Percentiles rank a stretch among this genome's conserved stretches.
Evolutionary conservation across 1,140 invertebrate species (phyloP).

Genomic region (Pseudomyrmex sp.): DNA sequence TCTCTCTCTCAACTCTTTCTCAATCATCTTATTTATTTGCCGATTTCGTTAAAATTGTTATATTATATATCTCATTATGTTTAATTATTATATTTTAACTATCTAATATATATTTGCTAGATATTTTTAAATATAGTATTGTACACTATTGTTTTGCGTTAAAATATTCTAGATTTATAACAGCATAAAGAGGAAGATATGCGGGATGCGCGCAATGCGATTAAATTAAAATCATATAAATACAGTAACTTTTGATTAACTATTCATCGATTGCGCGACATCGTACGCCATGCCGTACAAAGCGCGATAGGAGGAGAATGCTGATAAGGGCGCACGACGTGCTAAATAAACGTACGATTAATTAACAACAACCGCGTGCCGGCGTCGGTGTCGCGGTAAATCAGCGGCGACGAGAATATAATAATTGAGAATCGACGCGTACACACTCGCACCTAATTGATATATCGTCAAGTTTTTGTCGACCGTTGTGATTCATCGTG

Average conservation of each 20-base stretch:
- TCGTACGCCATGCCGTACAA: conserved; percentile 1
- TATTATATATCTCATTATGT: not conserved
- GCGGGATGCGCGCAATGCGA: not conserved
- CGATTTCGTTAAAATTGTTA: not conserved
- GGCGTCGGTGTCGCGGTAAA: conserved; percentile 56
- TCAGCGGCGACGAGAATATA: conserved; percentile 63
- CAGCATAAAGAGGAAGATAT: not conserved
- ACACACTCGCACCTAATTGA: conserved; percentile 64
- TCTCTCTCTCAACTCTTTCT: not conserved
- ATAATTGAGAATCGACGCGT: conserved; percentile 68
- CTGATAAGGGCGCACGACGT: conserved; percentile 23
- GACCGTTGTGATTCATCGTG: conserved; percentile 47
- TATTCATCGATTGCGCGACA: conserved; percentile 26
- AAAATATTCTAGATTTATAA: not conserved
- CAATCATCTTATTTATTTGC: not conserved
- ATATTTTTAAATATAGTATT: not conserved
- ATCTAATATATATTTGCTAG: no score
- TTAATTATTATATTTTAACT: no score
- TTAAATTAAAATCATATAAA: conserved; percentile 16
- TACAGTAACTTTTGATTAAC: conserved; percentile 31
- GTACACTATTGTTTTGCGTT: no score
- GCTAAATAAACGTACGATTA: conserved; percentile 66
- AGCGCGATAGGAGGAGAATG: conserved; percentile 32
- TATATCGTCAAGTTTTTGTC: conserved; percentile 68
- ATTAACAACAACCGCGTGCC: conserved; percentile 59